These are phyloP conservation scores for Neogobius melanostomus DNA, from an alignment of 2,113 vertebrate species.

Conservation along the genomic window DNA sequence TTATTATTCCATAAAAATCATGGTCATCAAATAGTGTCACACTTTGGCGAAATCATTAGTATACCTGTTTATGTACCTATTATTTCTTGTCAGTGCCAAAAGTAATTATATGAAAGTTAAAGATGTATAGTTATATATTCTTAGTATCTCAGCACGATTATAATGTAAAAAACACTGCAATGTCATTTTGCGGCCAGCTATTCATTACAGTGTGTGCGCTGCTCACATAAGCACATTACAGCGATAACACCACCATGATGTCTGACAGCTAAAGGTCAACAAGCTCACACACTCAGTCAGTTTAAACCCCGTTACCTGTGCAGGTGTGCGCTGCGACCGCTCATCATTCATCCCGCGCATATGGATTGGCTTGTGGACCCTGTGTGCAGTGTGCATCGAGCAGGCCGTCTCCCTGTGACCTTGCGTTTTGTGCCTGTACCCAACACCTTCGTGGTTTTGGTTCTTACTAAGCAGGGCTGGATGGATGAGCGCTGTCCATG, in stretches of 20 bases:
- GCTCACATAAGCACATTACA: conserved; percentile 2
- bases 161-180: not conserved
- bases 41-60: too few relatives aligned
- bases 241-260: conserved; percentile 13
- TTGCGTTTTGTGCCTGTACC: conserved; percentile 22
- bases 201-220: not conserved
- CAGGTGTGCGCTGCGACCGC: not conserved
- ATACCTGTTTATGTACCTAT: too few relatives aligned
- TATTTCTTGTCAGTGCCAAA: too few relatives aligned
- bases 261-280: conserved; percentile 30
- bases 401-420: conserved; percentile 33
- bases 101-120: not conserved
- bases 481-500: conserved; percentile 60
- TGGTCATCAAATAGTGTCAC: too few relatives aligned
- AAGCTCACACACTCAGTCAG: not conserved
- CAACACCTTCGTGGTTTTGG: conserved; percentile 21
- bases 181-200: conserved; percentile 2
- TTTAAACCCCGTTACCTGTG: not conserved
- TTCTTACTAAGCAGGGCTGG: conserved; percentile 64
- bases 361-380: not conserved
- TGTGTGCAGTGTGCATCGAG: not conserved
- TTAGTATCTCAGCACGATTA: not conserved
- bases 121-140: not conserved
- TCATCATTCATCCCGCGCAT: not conserved
- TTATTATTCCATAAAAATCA: too few relatives aligned